Conservation (phyloP, 2,888 invertebrate genomes). For the Meta bourneti region DNA sequence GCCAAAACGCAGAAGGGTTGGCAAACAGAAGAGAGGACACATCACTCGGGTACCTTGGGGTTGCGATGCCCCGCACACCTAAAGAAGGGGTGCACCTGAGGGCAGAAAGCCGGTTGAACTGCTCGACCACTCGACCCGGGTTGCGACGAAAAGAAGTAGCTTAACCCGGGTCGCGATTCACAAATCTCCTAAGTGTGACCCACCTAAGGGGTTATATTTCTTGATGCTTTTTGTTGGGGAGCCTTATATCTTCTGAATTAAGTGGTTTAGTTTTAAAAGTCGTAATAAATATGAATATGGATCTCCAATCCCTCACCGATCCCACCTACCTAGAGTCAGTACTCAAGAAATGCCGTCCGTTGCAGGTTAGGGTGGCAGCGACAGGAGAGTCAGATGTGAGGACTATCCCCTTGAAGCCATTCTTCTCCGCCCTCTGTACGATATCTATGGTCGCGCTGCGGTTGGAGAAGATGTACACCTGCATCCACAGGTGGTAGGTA, state of each 20-base stretch:
- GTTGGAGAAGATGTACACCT: constrained; percentile 93
- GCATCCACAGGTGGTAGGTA: constrained; percentile 92
- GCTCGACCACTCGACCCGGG: no score
- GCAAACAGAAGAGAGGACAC: no score
- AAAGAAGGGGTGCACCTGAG: no score
- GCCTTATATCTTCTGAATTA: background rate
- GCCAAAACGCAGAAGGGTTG: no score
- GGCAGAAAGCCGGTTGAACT: no score
- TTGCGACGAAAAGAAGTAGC: no score
- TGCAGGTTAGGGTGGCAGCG: constrained; percentile 81
- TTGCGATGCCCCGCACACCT: no score
- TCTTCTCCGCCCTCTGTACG: constrained; percentile 88
- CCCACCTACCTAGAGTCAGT: background rate
- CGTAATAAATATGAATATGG: background rate
- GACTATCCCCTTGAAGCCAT: constrained; percentile 91
- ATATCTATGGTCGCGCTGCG: constrained; percentile 86
- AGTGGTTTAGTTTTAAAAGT: background rate
- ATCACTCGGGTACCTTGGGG: no score
- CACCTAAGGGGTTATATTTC: background rate
- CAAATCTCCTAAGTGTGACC: background rate
- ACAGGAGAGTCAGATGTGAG: constrained; percentile 92
- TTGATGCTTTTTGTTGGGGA: background rate
- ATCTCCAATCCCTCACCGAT: background rate
- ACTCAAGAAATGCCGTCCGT: background rate
- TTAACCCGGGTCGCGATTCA: background rate